Conservation (phyloP, 1,140 invertebrate genomes). For the Nebria ingens region DNA sequence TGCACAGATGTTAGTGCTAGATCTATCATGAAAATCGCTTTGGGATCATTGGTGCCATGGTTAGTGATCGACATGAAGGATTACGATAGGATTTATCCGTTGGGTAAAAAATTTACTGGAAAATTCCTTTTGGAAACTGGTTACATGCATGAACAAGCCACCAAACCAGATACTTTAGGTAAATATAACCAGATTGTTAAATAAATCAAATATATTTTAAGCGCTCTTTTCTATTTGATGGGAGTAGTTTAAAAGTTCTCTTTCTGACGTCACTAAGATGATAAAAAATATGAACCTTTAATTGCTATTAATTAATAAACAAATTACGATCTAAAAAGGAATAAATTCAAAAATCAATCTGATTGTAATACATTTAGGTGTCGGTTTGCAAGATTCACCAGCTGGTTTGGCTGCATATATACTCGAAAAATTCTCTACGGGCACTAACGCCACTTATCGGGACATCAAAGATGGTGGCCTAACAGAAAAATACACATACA, state of each 20-base stretch:
- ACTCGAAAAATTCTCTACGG: constrained; percentile 79
- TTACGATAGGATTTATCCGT: constrained; percentile 48
- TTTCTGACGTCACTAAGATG: constrained; percentile 26
- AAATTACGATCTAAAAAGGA: background rate
- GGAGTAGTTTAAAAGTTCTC: no score
- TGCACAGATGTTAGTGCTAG: constrained; percentile 35
- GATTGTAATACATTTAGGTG: constrained; percentile 33
- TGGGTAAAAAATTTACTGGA: constrained; percentile 37
- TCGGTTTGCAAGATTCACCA: constrained; percentile 54
- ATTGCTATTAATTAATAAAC: background rate
- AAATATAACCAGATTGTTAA: constrained; percentile 16
- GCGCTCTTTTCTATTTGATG: no score
- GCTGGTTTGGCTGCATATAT: constrained; percentile 70
- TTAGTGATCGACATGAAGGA: constrained; percentile 45
- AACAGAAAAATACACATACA: constrained; percentile 47
- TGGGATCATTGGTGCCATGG: constrained; percentile 44
- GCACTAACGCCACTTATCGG: constrained; percentile 52
- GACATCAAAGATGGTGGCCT: constrained; percentile 60
- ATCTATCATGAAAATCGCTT: constrained; percentile 37
- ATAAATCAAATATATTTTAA: background rate
- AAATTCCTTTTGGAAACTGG: constrained; percentile 55
- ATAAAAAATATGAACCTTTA: constrained; percentile 7
- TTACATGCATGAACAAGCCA: constrained; percentile 75
- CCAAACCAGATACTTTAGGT: constrained; percentile 87
- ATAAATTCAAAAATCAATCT: background rate